Base-by-base conservation (phyloP, 2,113 vertebrate species). In the Ophthalmolycus amberensis region DNA sequence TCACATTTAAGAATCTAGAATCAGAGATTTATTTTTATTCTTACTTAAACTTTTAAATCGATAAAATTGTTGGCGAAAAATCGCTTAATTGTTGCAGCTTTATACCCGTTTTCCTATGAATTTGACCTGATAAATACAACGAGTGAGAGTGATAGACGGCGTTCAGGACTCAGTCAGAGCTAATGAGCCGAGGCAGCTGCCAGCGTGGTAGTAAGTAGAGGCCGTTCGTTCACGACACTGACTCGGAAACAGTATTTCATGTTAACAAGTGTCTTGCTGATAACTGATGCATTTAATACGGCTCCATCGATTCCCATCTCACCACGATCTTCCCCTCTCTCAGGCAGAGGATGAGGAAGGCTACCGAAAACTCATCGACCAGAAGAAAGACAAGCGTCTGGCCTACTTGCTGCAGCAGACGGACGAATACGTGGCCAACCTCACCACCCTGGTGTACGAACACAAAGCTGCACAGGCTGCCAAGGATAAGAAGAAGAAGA, bases 341-440 rank as follows among this genome's bases (percentile, higher is more conserved):
- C 85, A 99, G 98, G 98, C 97, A 38, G 98, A 99, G 93, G 98
- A 99, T 89, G 98, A 99, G 90, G 98, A 99, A 84, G 98, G 98
- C 16, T 99, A 99, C 79, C 93, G 98, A 70, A 99, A 99, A 67
- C 94, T 99, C 2, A 99, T 99, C 10, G 98, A 99, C 91, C 98
- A 99, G 64, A 99, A 99, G 95, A 99, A 99, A 67, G 98, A 99
- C 81, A 96, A 99, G 72, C 97, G 98, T 18, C 90, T 99, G 91
- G 98, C 98, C 1, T 99, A 99, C 91, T 76, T 99, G 18, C 92
- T 99, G 71, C 98, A 99, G 93, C 98, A 99, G 92, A 99, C 98
- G 0, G 98, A 99, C 48, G 98, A 99, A 59, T 99, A 99, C 3
- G 98, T 99, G 91, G 98, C 97, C 84, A 99, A 99, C 89, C 95